Base-by-base conservation (phyloP, 1,140 invertebrate genomes). In the Helicorthomorpha holstii region DNA sequence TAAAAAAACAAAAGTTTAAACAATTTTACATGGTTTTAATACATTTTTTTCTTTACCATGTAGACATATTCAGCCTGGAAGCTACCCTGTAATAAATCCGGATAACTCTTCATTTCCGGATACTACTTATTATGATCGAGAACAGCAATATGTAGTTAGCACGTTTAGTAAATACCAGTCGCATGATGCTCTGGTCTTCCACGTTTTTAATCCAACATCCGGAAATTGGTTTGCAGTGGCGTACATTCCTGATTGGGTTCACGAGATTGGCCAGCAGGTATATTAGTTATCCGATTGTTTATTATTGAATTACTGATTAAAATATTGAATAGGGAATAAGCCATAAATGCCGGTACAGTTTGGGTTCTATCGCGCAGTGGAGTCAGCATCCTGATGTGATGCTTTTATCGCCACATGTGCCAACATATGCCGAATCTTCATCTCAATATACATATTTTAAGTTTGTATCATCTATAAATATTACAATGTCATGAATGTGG, bases 201-300 rank as follows among this genome's bases (percentile, higher is more conserved):
- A 68, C 54, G 69, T 80, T 16, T 67, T 72, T 16, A 74, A 75
- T 46, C 84, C 84, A 0, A 66, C 75, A 10, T 73, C 82, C 0
- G 84, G 84, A 1, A 77, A 78, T 58, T 89, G 84, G 82, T 88
- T 80, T 68, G 80, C 77, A 0, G 73, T 82, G 26, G 80, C 79
- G 3, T 86, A 84, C 66, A 69, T 83, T 51, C 75, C 79, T 27
- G 83, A 71, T 54, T 71, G 68, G 68, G 69, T 75, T 60, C 64
- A 74, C 43, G 67, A 69, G 54, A 67, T 76, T 45, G 65, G 70
- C 54, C 73, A 75, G 56, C 69, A 75, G 66, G 74, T 74, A 16
- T 34, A 34, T 34, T 34, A 34, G 29, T 34, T 16, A 34, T 7
- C 29, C 16, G 29, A 7, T 34, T 16, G 16, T 34, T 34, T 34